phyloP scores from a whole-genome alignment of 2,797 vertebrate genomes.

The Chelon auratus region DNA sequence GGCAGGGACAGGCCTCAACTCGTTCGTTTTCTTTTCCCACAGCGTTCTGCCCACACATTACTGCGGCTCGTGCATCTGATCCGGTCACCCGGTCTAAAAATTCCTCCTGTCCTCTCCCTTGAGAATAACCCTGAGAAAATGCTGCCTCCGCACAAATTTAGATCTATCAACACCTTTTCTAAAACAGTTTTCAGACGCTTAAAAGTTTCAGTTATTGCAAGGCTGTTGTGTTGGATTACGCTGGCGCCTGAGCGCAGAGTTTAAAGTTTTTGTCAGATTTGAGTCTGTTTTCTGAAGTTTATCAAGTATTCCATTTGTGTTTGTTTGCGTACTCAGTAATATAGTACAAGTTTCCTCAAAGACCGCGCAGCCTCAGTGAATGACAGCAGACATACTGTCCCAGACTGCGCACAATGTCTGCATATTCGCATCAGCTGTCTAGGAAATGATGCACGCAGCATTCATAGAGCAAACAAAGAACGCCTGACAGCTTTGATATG shows the following conservation, averaged over 20 bases:
- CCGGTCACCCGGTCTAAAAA: too few species aligned
- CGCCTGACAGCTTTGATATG: constrained; percentile 70
- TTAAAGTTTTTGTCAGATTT: constrained; percentile 7
- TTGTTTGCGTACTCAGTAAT: constrained; percentile 42
- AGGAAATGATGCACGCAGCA: constrained; percentile 39
- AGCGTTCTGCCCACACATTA: too few species aligned
- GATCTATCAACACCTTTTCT: neutral
- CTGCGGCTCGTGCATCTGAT: too few species aligned
- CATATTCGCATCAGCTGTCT: constrained; percentile 52
- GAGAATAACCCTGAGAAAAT: neutral
- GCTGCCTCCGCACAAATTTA: neutral
- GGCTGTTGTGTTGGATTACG: neutral
- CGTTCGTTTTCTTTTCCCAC: too few species aligned
- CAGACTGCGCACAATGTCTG: constrained; percentile 35
- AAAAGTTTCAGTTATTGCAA: constrained; percentile 1
- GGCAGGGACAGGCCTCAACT: neutral
- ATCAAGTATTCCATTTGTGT: constrained; percentile 31
- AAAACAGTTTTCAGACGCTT: neutral
- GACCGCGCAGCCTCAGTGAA: constrained; percentile 22
- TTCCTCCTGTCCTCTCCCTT: neutral
- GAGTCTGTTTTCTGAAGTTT: constrained; percentile 7
- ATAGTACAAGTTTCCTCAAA: constrained; percentile 36
- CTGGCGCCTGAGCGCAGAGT: neutral
- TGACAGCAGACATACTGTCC: constrained; percentile 48
- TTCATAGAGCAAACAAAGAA: constrained; percentile 55